A percentile compares a stretch with the other conserved stretches of the same genome.
Conservation (phyloP, 2,888 invertebrate species). For the Ornithoptera alexandrae region DNA sequence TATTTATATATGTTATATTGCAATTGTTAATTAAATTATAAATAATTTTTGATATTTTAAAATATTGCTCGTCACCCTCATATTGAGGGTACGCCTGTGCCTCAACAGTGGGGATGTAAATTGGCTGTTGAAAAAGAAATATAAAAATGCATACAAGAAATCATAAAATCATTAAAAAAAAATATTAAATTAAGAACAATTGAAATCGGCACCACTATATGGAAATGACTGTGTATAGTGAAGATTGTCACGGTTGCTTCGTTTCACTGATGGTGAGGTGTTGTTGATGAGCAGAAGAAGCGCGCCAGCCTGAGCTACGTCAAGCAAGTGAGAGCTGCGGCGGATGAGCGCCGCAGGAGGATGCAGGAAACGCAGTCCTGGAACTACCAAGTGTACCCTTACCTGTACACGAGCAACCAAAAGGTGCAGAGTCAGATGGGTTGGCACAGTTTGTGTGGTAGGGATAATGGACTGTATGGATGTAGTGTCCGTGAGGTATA, state of each 20-base stretch:
- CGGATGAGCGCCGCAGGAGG: slow-evolving; percentile 61
- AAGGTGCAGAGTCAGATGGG: slow-evolving; percentile 81
- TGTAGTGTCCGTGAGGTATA: not conserved
- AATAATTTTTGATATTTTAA: no score
- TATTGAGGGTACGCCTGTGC: no score
- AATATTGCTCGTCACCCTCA: no score
- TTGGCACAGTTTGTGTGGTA: slow-evolving; percentile 5
- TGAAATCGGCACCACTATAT: no score
- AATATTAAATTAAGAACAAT: no score
- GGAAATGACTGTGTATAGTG: no score
- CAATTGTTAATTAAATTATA: no score
- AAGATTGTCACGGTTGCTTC: not conserved
- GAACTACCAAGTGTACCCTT: slow-evolving; percentile 92
- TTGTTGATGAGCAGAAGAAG: slow-evolving; percentile 50
- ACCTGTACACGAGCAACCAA: slow-evolving; percentile 90
- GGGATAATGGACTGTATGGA: not conserved
- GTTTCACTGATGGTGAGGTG: not conserved
- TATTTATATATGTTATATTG: no score
- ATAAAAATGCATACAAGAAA: no score
- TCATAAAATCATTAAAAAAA: no score
- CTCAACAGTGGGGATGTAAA: no score
- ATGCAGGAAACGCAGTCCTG: slow-evolving; percentile 81
- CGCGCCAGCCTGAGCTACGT: slow-evolving; percentile 67
- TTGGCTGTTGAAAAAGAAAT: no score
- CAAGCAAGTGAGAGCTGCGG: slow-evolving; percentile 67